phyloP scores from a whole-genome alignment of 2,888 invertebrate genomes.

The Bugula neritina region DNA sequence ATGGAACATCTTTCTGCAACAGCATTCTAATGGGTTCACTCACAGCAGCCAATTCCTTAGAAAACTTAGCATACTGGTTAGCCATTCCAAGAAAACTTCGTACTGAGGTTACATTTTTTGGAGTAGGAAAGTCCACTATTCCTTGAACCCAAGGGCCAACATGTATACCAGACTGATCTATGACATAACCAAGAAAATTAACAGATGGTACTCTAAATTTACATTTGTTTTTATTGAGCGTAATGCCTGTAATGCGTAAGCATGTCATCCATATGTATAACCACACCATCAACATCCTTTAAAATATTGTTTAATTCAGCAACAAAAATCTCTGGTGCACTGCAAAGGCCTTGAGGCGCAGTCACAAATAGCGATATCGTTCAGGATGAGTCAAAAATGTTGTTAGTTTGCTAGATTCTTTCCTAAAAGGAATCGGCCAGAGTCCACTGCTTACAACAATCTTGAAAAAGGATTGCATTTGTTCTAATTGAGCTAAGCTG shows the following conservation, averaged over 20 bases:
- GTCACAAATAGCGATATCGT: neutral
- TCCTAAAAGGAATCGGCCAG: neutral
- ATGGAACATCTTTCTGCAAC: constrained; percentile 5
- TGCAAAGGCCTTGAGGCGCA: neutral
- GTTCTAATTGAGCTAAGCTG: too few relatives aligned
- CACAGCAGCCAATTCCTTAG: neutral
- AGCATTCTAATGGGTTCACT: neutral
- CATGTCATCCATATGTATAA: constrained; percentile 17
- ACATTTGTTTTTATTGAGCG: neutral
- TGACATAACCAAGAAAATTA: neutral
- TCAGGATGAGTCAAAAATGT: neutral
- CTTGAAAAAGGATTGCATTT: too few relatives aligned
- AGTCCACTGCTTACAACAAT: neutral
- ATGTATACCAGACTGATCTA: neutral
- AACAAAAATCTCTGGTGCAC: neutral
- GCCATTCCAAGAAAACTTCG: constrained; percentile 32
- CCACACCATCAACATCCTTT: neutral
- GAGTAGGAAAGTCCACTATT: constrained; percentile 29
- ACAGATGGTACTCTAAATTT: neutral
- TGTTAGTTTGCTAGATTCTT: neutral
- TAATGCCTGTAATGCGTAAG: too few relatives aligned
- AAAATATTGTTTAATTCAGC: neutral
- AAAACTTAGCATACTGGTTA: constrained; percentile 27
- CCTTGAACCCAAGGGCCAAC: constrained; percentile 1
- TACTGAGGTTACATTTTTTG: constrained; percentile 26